These are phyloP conservation scores for Aphaenogaster rudis DNA, from an alignment of 1,140 invertebrate genomes.

Conservation along the genomic window DNA sequence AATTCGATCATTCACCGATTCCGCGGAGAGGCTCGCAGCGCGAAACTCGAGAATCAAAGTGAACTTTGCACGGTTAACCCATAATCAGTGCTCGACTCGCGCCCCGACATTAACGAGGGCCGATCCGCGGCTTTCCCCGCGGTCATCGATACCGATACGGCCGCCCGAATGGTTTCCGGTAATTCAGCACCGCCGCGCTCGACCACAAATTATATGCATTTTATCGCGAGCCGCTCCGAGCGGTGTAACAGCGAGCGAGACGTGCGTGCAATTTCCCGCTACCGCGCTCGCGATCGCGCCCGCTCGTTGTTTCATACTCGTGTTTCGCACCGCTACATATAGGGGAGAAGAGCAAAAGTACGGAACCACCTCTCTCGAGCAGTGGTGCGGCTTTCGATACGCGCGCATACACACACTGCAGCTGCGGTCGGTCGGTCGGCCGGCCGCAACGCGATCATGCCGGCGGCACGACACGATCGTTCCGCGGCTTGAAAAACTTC, in stretches of 20 bases:
- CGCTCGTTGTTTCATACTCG: constrained; percentile 36
- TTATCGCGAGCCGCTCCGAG: constrained; percentile 55
- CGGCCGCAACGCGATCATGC: constrained; percentile 20
- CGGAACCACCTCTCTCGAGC: not conserved
- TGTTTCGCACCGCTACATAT: constrained; percentile 26
- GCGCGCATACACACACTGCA: not conserved
- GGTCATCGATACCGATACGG: constrained; percentile 64
- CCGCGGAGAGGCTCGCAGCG: constrained; percentile 21
- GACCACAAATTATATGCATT: constrained; percentile 69
- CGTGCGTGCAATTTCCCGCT: constrained; percentile 56
- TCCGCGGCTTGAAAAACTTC: constrained; percentile 45
- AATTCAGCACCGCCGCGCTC: constrained; percentile 55
- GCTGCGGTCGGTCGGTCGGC: constrained; percentile 20
- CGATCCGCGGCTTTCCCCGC: constrained; percentile 59
- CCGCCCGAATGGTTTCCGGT: constrained; percentile 65
- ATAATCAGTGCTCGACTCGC: constrained; percentile 55
- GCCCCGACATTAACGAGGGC: constrained; percentile 51
- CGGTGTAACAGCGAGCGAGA: constrained; percentile 13
- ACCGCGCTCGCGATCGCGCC: constrained; percentile 25
- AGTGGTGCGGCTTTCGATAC: constrained; percentile 10
- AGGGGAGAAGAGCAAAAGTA: not conserved
- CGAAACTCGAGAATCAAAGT: constrained; percentile 60
- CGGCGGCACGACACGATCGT: constrained; percentile 46
- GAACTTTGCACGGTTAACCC: constrained; percentile 65
- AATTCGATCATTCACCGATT: constrained; percentile 28